Base-by-base conservation (phyloP, 2,113 vertebrate genomes). In the Phaethornis superciliosus region DNA sequence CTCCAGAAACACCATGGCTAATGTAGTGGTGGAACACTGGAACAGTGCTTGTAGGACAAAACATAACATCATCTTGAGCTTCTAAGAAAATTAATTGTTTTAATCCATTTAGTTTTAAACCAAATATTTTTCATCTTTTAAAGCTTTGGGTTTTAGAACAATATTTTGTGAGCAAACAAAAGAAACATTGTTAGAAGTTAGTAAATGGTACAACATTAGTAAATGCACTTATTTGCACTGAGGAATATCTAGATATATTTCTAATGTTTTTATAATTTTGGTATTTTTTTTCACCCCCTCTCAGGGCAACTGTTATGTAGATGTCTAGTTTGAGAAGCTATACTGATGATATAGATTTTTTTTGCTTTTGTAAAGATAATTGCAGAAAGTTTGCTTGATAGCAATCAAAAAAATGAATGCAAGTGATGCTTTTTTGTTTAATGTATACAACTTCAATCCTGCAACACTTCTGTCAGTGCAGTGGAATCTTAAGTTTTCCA, bases 211-310 rank as follows among this genome's bases (percentile, higher is more conserved):
- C n/a, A n/a, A n/a, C n/a, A n/a, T n/a, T n/a, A n/a, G n/a, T n/a
- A n/a, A 37, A 65, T 44, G 11, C 12, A 65, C 3, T 65, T 49
- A 30, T 11, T 65, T 49, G 3, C 21, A 64, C 2, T 51, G 33
- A 32, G 24, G 22, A 62, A 26, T 40, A 40, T 12, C 40, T 40
- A 40, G 40, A 40, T 40, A 40, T 40, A 40, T 15, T 12, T 28
- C 22, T 2, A 32, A 4, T 9, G 18, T 8, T 72, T 70, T 30
- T 72, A 7, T 28, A 49, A 42, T 46, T 59, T 44, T 28, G 5
- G 20, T 14, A n/a, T 33, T n/a, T n/a, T 4, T 3, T 7, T 11
- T 11, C n/a, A n/a, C 3, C 5, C 5, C 3, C 5, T 4, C 6
- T 5, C 3, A 13, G 6, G n/a, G 2, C 9, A 56, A 24, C 5